phyloP scores from a whole-genome alignment of 2,797 vertebrate species.

The Gephyroberyx darwinii region DNA sequence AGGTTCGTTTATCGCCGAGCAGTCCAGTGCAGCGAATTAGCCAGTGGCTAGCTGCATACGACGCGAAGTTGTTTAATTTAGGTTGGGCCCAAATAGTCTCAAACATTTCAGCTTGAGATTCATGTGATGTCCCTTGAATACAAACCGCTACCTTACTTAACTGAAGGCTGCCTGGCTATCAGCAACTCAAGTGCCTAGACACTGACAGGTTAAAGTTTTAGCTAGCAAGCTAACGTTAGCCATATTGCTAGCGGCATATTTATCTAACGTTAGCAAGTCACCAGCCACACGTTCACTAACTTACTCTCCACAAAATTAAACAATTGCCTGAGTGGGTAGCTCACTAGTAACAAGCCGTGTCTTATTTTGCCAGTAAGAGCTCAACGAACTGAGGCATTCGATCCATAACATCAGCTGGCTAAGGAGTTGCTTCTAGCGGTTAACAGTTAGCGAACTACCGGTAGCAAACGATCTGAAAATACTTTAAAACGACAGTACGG shows the following conservation, averaged over 20 bases:
- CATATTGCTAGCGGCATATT: slow-evolving; percentile 51
- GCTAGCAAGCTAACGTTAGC: slow-evolving; percentile 58
- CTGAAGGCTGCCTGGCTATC: neutral
- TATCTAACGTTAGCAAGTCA: slow-evolving; percentile 39
- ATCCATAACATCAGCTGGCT: slow-evolving; percentile 50
- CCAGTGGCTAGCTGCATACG: slow-evolving; percentile 58
- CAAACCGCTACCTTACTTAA: neutral
- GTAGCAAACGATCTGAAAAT: slow-evolving; percentile 52
- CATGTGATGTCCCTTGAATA: neutral
- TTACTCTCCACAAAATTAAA: slow-evolving; percentile 1
- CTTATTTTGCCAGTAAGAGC: neutral
- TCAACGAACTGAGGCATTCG: slow-evolving; percentile 16
- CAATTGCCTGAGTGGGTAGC: neutral
- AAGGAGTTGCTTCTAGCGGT: slow-evolving; percentile 59
- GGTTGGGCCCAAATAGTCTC: slow-evolving; percentile 6
- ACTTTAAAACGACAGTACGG: slow-evolving; percentile 21
- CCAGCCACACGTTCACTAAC: neutral
- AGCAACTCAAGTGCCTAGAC: slow-evolving; percentile 39
- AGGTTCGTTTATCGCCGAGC: slow-evolving; percentile 59
- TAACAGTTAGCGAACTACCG: slow-evolving; percentile 60
- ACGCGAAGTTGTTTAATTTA: slow-evolving; percentile 64
- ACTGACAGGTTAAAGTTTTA: slow-evolving; percentile 65
- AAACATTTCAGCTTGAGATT: neutral
- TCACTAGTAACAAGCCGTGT: neutral
- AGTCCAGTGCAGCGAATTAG: slow-evolving; percentile 43